phyloP scores from a whole-genome alignment of 2,113 vertebrate genomes.

The Casuarius casuarius region DNA sequence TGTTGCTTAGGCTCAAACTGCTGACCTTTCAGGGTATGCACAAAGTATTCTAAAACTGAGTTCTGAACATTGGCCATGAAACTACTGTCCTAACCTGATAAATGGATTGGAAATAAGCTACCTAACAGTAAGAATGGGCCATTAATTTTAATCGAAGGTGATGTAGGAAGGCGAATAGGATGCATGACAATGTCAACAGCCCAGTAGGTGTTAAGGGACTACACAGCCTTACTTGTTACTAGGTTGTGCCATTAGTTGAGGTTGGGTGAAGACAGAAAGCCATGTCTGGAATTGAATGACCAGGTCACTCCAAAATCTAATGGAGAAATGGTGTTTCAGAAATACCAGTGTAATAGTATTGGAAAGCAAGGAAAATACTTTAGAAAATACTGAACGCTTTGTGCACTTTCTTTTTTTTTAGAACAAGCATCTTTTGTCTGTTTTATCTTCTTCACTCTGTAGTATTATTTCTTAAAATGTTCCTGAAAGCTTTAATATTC shows the following conservation, averaged over 20 bases:
- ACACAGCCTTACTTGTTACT: slow-evolving; percentile 81
- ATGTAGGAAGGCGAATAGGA: slow-evolving; percentile 89
- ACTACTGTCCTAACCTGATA: slow-evolving; percentile 88
- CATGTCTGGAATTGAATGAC: slow-evolving; percentile 96
- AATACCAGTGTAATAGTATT: slow-evolving; percentile 86
- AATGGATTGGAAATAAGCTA: slow-evolving; percentile 96
- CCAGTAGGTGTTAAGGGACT: slow-evolving; percentile 86
- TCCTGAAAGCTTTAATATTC: slow-evolving; percentile 30
- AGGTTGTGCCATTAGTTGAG: slow-evolving; percentile 92
- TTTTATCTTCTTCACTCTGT: not conserved
- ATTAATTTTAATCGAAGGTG: slow-evolving; percentile 99
- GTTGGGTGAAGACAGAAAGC: slow-evolving; percentile 95
- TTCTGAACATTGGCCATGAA: slow-evolving; percentile 82
- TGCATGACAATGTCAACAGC: slow-evolving; percentile 93
- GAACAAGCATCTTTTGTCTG: not conserved
- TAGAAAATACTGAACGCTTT: slow-evolving; percentile 60
- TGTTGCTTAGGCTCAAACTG: slow-evolving; percentile 82
- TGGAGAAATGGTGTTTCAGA: slow-evolving; percentile 91
- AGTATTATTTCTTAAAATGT: not conserved
- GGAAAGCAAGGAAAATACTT: slow-evolving; percentile 89
- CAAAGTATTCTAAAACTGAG: slow-evolving; percentile 88
- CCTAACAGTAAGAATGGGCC: slow-evolving; percentile 90
- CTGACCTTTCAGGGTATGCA: slow-evolving; percentile 85
- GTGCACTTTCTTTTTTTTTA: not conserved
- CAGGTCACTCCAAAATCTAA: slow-evolving; percentile 96